Evolutionary conservation across 2,888 invertebrate genomes (phyloP).

Genomic region (Pteria penguin): DNA sequence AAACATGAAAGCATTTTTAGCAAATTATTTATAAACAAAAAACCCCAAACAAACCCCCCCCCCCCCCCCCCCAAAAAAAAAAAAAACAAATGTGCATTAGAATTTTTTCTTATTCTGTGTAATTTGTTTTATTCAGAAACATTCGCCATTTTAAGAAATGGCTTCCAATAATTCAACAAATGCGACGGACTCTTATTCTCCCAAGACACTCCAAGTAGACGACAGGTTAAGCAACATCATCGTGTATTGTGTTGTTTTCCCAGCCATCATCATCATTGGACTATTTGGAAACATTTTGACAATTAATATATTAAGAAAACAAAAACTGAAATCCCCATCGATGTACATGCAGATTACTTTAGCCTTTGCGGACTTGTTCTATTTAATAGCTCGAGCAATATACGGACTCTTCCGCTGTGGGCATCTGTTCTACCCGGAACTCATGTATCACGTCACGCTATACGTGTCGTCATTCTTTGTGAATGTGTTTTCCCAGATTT

Average conservation of each 20-base stretch:
- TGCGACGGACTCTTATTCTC: too few species aligned
- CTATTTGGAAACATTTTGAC: not conserved
- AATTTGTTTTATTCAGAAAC: too few species aligned
- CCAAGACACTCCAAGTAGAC: too few species aligned
- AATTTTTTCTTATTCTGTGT: too few species aligned
- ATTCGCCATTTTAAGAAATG: too few species aligned
- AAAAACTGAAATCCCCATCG: not conserved
- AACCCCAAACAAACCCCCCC: too few species aligned
- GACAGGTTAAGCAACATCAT: not conserved
- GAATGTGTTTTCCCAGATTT: not conserved
- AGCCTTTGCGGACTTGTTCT: not conserved
- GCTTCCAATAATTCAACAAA: too few species aligned
- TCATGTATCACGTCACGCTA: not conserved
- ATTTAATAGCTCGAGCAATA: not conserved
- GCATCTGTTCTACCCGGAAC: not conserved
- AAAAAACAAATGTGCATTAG: too few species aligned
- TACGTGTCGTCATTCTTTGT: not conserved
- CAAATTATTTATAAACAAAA: too few species aligned
- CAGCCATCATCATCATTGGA: not conserved
- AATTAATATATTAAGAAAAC: not conserved
- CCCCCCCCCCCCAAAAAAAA: too few species aligned
- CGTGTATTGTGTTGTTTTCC: not conserved
- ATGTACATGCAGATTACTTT: not conserved
- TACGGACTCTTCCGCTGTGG: not conserved
- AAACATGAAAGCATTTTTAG: too few species aligned